Percentiles rank a stretch among this genome's conserved stretches.
Evolutionary conservation across 2,888 invertebrate species (phyloP).

Genomic region (Troilus luridus): DNA sequence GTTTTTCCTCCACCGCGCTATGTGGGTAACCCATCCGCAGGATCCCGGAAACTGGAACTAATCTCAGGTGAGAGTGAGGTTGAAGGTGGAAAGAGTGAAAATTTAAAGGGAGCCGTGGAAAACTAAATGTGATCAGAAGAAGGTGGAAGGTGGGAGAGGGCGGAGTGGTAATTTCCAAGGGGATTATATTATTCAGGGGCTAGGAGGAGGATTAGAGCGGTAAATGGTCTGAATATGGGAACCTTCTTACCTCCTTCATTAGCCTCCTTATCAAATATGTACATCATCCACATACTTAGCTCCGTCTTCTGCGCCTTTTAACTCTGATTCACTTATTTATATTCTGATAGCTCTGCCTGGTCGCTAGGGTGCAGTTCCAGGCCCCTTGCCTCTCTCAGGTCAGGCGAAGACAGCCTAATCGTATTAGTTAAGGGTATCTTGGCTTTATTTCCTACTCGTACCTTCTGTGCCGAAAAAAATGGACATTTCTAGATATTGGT

Average conservation of each 20-base stretch:
- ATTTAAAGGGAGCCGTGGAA: conserved; percentile 27
- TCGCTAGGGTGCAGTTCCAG: not conserved
- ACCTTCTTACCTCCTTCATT: conserved; percentile 52
- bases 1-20: not conserved
- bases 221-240: conserved; percentile 58
- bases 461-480: not conserved
- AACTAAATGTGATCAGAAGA: conserved; percentile 54
- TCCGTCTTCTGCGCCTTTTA: conserved; percentile 7
- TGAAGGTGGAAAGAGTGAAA: conserved; percentile 38
- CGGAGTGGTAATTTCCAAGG: conserved; percentile 49
- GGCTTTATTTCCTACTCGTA: not conserved
- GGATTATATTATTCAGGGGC: conserved; percentile 41
- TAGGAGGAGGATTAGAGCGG: conserved; percentile 48
- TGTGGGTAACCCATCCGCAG: not conserved
- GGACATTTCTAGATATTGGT: not conserved
- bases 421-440: not conserved
- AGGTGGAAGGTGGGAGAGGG: not conserved
- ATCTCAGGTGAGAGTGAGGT: not conserved
- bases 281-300: conserved; percentile 56
- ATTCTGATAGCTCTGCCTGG: conserved; percentile 4
- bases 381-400: not conserved
- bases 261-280: conserved; percentile 46
- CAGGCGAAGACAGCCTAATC: not conserved
- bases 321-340: conserved; percentile 49
- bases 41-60: conserved; percentile 19